A percentile compares a stretch with the other conserved stretches of the same genome.
Evolutionary conservation across 1,140 invertebrate species (phyloP).

Genomic region (Drosophila santomea): DNA sequence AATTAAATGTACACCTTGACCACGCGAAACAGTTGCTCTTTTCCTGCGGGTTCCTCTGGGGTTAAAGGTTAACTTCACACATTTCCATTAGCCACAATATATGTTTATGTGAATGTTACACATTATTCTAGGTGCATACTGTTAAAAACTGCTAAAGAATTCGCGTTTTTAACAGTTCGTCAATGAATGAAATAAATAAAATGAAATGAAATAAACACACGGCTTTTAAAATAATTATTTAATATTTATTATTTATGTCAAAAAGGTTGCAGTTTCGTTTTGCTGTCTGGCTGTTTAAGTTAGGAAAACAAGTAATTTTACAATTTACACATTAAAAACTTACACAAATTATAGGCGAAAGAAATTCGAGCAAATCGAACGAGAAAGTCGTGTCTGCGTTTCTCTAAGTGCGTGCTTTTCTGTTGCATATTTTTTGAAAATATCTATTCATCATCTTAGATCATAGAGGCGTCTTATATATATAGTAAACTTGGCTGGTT

Average conservation of each 20-base stretch:
- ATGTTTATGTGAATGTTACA: no score
- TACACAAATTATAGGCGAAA: slow-evolving; percentile 46
- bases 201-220: not conserved
- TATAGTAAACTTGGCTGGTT: slow-evolving; percentile 59
- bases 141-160: no score
- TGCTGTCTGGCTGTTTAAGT: slow-evolving; percentile 65
- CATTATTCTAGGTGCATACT: no score
- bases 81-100: not conserved
- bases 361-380: slow-evolving; percentile 21
- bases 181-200: not conserved
- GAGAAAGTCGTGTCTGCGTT: slow-evolving; percentile 9
- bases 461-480: slow-evolving; percentile 35
- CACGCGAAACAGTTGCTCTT: not conserved
- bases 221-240: slow-evolving; percentile 76
- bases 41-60: not conserved
- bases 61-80: slow-evolving; percentile 4
- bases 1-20: slow-evolving; percentile 18
- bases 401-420: slow-evolving; percentile 21
- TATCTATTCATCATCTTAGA: slow-evolving; percentile 35
- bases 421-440: slow-evolving; percentile 58
- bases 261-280: slow-evolving; percentile 65
- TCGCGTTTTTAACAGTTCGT: no score
- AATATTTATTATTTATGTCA: slow-evolving; percentile 73
- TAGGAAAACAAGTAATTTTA: slow-evolving; percentile 79
- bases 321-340: slow-evolving; percentile 79